phyloP scores from a whole-genome alignment of 2,113 vertebrate genomes.

The Nettapus auritus region DNA sequence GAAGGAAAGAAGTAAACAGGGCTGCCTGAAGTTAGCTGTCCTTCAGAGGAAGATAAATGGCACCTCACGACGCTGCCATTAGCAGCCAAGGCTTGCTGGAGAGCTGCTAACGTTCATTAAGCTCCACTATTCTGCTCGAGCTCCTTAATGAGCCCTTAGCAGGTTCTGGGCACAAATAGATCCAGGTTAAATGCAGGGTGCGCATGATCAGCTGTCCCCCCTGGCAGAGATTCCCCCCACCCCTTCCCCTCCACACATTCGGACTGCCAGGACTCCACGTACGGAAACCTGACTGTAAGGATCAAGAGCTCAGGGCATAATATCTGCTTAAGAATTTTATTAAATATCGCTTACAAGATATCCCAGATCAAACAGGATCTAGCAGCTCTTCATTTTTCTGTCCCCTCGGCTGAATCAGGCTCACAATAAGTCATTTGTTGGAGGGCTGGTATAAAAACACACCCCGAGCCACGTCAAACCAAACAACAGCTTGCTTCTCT shows the following conservation, averaged over 20 bases:
- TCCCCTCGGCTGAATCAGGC: neutral
- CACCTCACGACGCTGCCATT: fast-evolving
- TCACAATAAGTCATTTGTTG: neutral
- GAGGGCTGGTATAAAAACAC: neutral
- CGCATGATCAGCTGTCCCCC: neutral
- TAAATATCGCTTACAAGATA: neutral
- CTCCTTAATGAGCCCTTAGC: neutral
- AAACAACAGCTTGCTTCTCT: neutral
- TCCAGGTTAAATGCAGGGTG: fast-evolving
- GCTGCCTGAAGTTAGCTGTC: neutral
- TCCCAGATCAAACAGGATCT: neutral
- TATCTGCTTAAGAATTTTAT: neutral
- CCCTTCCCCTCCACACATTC: neutral
- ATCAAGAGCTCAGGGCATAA: neutral
- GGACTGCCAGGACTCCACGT: fast-evolving
- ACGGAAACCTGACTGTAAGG: neutral
- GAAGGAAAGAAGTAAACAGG: neutral
- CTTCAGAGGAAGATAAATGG: neutral
- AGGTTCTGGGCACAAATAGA: fast-evolving
- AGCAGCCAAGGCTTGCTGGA: fast-evolving
- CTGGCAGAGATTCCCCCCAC: no score
- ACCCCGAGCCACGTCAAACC: fast-evolving
- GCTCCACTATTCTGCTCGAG: no score
- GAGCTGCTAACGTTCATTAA: neutral
- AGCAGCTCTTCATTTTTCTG: neutral